Base-by-base conservation (phyloP, 92 coral and sea anemone genomes). In the Siderastrea siderea region DNA sequence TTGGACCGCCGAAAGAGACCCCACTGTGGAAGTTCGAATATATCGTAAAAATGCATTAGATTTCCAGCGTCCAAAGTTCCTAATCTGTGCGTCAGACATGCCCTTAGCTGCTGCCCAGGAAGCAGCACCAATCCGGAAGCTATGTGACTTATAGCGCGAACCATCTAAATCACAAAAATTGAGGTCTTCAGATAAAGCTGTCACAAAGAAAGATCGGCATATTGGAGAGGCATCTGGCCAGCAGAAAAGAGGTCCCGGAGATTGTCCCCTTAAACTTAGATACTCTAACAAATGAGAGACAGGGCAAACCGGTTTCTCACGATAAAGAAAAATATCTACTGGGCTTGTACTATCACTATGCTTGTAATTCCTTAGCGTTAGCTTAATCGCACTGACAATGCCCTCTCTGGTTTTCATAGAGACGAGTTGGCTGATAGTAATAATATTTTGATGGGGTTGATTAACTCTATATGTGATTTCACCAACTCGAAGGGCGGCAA, bases 31-130 rank as follows among this genome's bases (percentile, higher is more conserved):
- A 15, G 77, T 4, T 38, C 74, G 67, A 3, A 81, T 65, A 7
- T 51, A 65, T 0, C 59, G 46, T 14, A 81, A 47, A 81, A 81
- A 26, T 0, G 68, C 86, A 69, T 69, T 75, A 6, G 77, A 73
- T 70, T 75, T 84, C 88, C 79, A 60, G 53, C 72, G 45, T 49
- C 81, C 81, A 63, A 74, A 65, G 51, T 15, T 8, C 46, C 75
- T 46, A 67, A 67, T 66, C 65, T 68, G 66, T 2, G 77, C 19
- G 49, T 81, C 86, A 4, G 85, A 81, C 74, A 81, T 63, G 62
- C 85, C 85, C 65, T 51, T 63, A 12, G 65, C 75, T 43, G 74
- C 76, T 10, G 76, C 85, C 85, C 86, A 81, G 15, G 86, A 81
- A 14, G 86, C 38, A 17, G 79, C 64, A 4, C 61, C 79, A 38